A percentile compares a stretch with the other conserved stretches of the same genome.
These are phyloP conservation scores for Perodicticus potto DNA, from an alignment of 2,797 vertebrate species.

Conservation along the genomic window DNA sequence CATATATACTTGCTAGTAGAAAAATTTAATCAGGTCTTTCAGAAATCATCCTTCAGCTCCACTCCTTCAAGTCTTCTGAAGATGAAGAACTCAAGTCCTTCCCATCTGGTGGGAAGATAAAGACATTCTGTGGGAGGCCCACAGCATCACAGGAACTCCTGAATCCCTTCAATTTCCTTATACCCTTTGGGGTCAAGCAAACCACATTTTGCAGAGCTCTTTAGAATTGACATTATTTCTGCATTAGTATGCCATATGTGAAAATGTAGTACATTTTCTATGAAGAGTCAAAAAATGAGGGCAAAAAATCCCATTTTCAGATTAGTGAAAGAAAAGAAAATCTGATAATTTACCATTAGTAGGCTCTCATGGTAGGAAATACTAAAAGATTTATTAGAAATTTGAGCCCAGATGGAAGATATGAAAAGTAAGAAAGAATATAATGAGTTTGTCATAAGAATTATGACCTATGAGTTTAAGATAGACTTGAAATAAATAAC, in stretches of 20 bases:
- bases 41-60: not conserved
- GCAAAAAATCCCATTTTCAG: slow-evolving; percentile 41
- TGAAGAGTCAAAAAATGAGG: not conserved
- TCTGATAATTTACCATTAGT: slow-evolving; percentile 26
- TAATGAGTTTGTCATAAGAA: not conserved
- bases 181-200: not conserved
- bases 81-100: not conserved
- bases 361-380: not conserved
- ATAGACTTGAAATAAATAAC: slow-evolving; percentile 1
- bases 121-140: not conserved
- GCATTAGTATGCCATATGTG: not conserved
- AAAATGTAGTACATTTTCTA: slow-evolving; percentile 31
- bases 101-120: not conserved
- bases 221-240: not conserved
- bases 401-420: not conserved
- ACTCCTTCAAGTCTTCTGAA: not conserved
- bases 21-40: slow-evolving; percentile 2
- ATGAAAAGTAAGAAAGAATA: slow-evolving; percentile 10
- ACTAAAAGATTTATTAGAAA: slow-evolving; percentile 12
- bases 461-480: not conserved
- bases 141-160: not conserved
- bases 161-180: not conserved
- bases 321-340: slow-evolving; percentile 48
- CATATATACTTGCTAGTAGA: not conserved
- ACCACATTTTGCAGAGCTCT: slow-evolving; percentile 9